Conservation (phyloP, 2,888 invertebrate species). For the Criorhina ranunculi region DNA sequence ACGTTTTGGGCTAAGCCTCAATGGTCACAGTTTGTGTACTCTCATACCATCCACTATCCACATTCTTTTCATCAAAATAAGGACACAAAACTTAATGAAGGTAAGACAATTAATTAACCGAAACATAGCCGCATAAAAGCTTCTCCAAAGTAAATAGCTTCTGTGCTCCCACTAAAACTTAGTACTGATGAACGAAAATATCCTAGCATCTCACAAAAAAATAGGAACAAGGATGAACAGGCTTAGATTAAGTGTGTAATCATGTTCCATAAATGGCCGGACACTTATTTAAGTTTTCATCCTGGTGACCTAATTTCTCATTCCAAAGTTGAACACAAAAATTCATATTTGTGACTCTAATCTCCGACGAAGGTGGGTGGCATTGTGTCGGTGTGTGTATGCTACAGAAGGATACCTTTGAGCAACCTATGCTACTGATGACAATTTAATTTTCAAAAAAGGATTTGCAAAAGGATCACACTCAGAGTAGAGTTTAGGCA, state of each 20-base stretch:
- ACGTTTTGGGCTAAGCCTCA: no score
- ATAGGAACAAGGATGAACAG: constrained; percentile 56
- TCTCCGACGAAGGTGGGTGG: neutral
- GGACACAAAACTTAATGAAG: constrained; percentile 62
- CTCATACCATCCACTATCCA: neutral
- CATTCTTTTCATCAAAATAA: constrained; percentile 47
- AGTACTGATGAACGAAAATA: constrained; percentile 28
- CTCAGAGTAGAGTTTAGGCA: constrained; percentile 27
- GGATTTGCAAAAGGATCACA: constrained; percentile 61
- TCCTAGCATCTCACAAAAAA: constrained; percentile 3
- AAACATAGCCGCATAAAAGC: constrained; percentile 55
- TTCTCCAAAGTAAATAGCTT: constrained; percentile 28
- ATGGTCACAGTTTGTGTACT: neutral
- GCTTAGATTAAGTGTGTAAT: constrained; percentile 73
- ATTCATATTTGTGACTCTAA: constrained; percentile 66
- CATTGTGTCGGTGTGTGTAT: neutral
- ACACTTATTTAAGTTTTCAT: constrained; percentile 74
- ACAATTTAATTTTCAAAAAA: constrained; percentile 68
- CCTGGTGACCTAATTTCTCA: constrained; percentile 65
- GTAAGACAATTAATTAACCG: constrained; percentile 69
- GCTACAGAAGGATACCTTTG: constrained; percentile 21
- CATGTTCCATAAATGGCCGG: constrained; percentile 73
- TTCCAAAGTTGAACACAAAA: constrained; percentile 32
- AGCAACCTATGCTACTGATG: constrained; percentile 68
- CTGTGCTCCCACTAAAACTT: neutral